Evolutionary conservation across 2,113 vertebrate genomes (phyloP).

Genomic region (Platichthys stellatus): DNA sequence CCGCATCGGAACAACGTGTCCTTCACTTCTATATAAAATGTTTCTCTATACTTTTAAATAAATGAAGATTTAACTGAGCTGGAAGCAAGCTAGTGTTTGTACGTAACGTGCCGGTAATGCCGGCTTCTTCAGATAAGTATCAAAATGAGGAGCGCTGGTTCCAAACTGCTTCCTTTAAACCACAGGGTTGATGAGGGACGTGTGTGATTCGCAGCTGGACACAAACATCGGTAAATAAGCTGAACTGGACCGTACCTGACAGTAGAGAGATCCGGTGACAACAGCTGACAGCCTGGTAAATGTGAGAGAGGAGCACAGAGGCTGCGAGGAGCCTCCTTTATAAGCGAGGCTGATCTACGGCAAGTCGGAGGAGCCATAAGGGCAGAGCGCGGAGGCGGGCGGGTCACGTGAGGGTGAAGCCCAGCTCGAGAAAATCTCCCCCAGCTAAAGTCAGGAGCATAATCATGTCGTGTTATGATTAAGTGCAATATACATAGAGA

Average conservation of each 20-base stretch:
- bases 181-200: background rate
- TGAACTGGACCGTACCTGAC: background rate
- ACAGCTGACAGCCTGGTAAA: background rate
- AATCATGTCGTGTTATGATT: too few relatives aligned
- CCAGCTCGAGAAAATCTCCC: background rate
- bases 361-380: constrained; percentile 26
- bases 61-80: background rate
- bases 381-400: background rate
- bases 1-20: background rate
- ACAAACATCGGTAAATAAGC: background rate
- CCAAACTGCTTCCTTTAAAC: background rate
- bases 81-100: background rate
- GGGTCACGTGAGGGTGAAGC: background rate
- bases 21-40: background rate
- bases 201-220: accelerated
- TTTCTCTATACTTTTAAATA: background rate
- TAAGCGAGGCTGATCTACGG: constrained; percentile 22
- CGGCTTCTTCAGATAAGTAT: too few relatives aligned
- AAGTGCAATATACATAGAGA: too few relatives aligned
- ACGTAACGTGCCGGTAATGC: too few relatives aligned
- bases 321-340: constrained; percentile 9
- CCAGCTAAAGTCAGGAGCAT: too few relatives aligned
- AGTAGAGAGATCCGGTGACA: accelerated
- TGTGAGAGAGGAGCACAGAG: constrained; percentile 32
- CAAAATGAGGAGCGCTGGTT: too few relatives aligned